Base-by-base conservation (phyloP, 2,797 vertebrate genomes). In the Calcarius lapponicus region DNA sequence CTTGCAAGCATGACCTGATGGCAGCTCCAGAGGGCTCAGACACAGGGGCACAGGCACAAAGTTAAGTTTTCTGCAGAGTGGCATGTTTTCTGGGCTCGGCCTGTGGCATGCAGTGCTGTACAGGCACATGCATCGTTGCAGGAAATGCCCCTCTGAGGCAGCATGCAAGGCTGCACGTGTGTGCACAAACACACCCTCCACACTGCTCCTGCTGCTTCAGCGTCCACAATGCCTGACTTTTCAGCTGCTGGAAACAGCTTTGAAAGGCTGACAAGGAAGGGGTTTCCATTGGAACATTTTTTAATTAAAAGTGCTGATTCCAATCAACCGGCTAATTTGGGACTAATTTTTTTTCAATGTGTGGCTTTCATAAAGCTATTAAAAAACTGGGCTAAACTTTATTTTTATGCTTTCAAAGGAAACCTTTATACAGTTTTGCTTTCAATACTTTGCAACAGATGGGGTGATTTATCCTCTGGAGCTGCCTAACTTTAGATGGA, bases 41-140 rank as follows among this genome's bases (percentile, higher is more conserved):
- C 60, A 40, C 17, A 25, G 54, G 45, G 57, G 16, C 29, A 21
- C 4, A 34, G 40, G 20, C 20, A 13, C 69, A 65, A 34, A 71
- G 70, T 5, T 10, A 2, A 6, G 4, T 8, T 15, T 70, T 36
- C 71, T 61, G 36, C 32, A 11, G 13, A 13, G 9, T 17, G 29
- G 54, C 11, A 2, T 7, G 2, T 43, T 75, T 60, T 17, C 51
- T 50, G 25, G 9, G 2, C 20, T 40, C 22, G 4, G 11, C 17
- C 60, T 17, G 1, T 1, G 54, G 76, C 31, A 53, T 45, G 38
- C 17, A 12, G 48, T 3, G 36, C 26, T 56, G 40, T 34, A 47
- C 58, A 20, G 0, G 0, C 10, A 10, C n/a, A 2, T 0, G 0
- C 8, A 7, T 0, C 1, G 1, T 10, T 0, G 4, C 3, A 1